phyloP scores from a whole-genome alignment of 2,113 vertebrate species.

The Craseonycteris thonglongyai region DNA sequence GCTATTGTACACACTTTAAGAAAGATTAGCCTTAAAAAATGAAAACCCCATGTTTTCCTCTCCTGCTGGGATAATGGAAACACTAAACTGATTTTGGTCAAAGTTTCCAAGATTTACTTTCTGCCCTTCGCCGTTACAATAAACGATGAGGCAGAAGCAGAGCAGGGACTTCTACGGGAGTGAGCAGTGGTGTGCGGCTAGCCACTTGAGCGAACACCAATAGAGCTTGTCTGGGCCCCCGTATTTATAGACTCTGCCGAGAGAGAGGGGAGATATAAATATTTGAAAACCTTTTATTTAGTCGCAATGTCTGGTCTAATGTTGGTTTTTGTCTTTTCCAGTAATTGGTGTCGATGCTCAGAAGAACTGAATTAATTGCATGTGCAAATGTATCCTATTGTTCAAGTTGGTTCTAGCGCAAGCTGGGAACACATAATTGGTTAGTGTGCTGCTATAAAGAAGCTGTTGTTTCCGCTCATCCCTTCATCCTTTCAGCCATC shows the following conservation, averaged over 20 bases:
- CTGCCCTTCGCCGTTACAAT: not conserved
- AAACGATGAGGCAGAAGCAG: conserved; percentile 21
- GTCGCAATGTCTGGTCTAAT: conserved; percentile 42
- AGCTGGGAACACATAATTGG: conserved; percentile 16
- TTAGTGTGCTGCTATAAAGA: not conserved
- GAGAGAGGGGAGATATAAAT: conserved; percentile 56
- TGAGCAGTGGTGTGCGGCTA: not conserved
- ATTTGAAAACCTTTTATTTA: conserved; percentile 68
- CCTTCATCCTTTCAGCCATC: not conserved
- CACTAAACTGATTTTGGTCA: conserved; percentile 19
- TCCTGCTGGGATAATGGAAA: conserved; percentile 31
- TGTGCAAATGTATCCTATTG: conserved; percentile 28
- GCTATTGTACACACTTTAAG: not conserved
- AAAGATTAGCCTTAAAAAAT: conserved; percentile 7
- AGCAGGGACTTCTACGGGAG: not conserved
- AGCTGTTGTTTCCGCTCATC: not conserved
- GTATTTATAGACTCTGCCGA: conserved; percentile 58
- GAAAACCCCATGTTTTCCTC: not conserved
- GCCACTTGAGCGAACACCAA: not conserved
- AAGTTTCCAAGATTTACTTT: conserved; percentile 24
- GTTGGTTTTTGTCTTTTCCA: conserved; percentile 57
- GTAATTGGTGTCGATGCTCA: conserved; percentile 57
- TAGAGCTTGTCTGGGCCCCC: conserved; percentile 3
- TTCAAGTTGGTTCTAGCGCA: conserved; percentile 13
- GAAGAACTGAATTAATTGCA: conserved; percentile 63